Evolutionary conservation across 2,797 vertebrate genomes (phyloP).

Genomic region (Mormyrus hasselquistii): DNA sequence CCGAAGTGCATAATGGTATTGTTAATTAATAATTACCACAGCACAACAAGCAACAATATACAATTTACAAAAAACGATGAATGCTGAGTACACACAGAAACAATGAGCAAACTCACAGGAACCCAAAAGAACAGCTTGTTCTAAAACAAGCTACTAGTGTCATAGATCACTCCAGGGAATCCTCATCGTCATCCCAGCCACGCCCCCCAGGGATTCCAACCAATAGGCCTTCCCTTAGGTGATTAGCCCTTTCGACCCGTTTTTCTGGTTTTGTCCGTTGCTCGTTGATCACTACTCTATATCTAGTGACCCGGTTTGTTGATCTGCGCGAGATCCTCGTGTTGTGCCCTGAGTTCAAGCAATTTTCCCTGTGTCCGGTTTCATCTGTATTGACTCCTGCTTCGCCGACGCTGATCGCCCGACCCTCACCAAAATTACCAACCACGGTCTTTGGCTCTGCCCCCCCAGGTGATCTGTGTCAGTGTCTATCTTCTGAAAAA

Average conservation of each 20-base stretch:
- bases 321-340: neutral
- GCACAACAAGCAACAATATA: conserved; percentile 1
- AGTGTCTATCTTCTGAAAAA: neutral
- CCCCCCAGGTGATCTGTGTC: neutral
- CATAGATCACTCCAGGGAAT: neutral
- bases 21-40: neutral
- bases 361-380: neutral
- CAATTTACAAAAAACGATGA: neutral
- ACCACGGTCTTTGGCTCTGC: neutral
- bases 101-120: conserved; percentile 3
- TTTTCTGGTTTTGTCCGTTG: neutral
- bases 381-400: neutral
- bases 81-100: neutral
- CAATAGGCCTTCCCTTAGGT: neutral
- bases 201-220: neutral
- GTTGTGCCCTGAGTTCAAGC: neutral
- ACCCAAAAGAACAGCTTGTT: neutral
- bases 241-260: neutral
- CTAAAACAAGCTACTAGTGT: neutral
- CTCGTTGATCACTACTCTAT: neutral
- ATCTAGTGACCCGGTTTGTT: neutral
- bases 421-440: neutral
- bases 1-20: neutral
- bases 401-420: neutral
- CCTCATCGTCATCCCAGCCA: neutral